Percentiles rank a stretch among this genome's conserved stretches.
Evolutionary conservation across 2,113 vertebrate species (phyloP).

Genomic region (Lamprotornis superbus): DNA sequence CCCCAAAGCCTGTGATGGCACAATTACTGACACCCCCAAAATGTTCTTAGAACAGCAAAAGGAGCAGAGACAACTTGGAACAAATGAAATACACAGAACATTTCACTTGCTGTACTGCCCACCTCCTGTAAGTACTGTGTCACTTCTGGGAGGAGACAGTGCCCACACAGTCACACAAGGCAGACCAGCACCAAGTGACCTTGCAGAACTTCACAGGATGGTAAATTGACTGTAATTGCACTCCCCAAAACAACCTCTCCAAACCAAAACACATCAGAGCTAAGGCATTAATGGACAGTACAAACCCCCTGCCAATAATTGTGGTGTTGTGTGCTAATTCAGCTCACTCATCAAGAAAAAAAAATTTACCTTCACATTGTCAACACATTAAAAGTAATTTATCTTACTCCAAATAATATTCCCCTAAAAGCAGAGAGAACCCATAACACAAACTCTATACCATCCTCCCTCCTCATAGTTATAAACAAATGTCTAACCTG

Average conservation of each 20-base stretch:
- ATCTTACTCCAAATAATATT: neutral
- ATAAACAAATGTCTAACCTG: neutral
- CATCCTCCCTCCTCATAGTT: neutral
- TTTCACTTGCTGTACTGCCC: neutral
- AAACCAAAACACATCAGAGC: neutral
- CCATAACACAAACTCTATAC: neutral
- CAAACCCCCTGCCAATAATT: neutral
- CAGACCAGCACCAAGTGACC: neutral
- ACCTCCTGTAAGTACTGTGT: neutral
- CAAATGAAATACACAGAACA: neutral
- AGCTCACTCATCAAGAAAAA: neutral
- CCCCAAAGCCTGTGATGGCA: neutral
- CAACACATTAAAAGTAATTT: neutral
- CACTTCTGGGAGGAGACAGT: neutral
- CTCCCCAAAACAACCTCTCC: neutral
- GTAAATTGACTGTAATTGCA: neutral
- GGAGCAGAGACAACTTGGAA: neutral
- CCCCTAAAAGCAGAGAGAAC: neutral
- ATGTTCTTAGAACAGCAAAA: neutral
- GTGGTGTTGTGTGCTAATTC: neutral
- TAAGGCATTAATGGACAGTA: neutral
- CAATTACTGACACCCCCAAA: neutral
- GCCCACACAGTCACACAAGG: neutral
- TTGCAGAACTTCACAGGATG: neutral
- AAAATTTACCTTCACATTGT: neutral